Evolutionary conservation across 2,888 invertebrate genomes (phyloP).

Genomic region (Sepioteuthis lessoniana): DNA sequence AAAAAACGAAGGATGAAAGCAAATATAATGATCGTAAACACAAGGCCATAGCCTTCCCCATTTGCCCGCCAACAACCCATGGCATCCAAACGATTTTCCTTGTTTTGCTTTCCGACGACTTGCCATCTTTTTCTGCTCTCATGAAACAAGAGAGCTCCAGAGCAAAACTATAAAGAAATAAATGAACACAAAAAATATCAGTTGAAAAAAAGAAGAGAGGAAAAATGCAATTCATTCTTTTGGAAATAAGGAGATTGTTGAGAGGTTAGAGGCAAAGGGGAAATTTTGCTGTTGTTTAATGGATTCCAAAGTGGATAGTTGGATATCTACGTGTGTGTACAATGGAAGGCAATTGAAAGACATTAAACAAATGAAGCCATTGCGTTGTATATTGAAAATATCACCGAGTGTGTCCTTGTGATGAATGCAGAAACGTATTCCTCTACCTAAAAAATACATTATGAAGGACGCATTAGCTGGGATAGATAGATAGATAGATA

Average conservation of each 20-base stretch:
- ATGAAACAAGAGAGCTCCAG: not conserved
- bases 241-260: conserved; percentile 16
- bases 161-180: not conserved
- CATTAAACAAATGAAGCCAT: conserved; percentile 33
- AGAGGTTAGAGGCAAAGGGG: not conserved
- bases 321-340: not conserved
- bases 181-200: not conserved
- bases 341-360: not conserved
- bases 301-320: not conserved
- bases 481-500: not conserved
- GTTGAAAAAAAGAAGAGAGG: not conserved
- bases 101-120: not conserved
- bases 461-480: not conserved
- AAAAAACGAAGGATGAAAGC: not conserved
- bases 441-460: not conserved
- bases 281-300: not conserved
- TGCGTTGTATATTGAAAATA: not conserved
- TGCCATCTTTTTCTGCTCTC: not conserved
- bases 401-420: not conserved
- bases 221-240: not conserved
- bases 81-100: not conserved
- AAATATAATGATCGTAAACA: not conserved
- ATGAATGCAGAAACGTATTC: too few species aligned
- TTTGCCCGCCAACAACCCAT: not conserved
- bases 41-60: not conserved